Percentiles rank a stretch among this genome's conserved stretches.
These are phyloP conservation scores for Burhinus oedicnemus DNA, from an alignment of 2,113 vertebrate species.

Conservation along the genomic window DNA sequence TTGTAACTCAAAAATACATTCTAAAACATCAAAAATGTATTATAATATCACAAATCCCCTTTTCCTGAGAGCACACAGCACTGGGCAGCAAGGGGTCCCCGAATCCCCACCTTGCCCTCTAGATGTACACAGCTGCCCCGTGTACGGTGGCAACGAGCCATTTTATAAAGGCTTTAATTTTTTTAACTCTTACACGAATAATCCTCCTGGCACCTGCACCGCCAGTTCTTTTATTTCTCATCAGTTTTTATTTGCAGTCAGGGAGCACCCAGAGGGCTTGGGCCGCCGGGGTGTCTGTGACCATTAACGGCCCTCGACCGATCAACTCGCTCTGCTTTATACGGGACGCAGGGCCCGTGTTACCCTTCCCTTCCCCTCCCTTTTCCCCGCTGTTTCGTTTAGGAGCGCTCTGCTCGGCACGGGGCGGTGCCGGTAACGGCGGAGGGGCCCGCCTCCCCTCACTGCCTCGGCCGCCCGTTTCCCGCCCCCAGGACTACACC, in stretches of 20 bases:
- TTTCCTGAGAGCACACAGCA: neutral
- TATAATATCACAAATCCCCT: neutral
- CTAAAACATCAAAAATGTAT: neutral
- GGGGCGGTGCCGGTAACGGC: accelerated
- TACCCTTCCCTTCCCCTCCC: neutral
- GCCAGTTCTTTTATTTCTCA: neutral
- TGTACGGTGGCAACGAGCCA: accelerated
- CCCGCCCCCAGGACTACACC: neutral
- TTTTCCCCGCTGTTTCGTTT: accelerated
- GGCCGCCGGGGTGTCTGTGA: neutral
- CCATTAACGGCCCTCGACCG: accelerated
- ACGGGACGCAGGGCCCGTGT: accelerated
- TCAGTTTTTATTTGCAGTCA: neutral
- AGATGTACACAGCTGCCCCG: neutral
- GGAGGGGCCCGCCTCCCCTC: no score
- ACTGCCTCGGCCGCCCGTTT: accelerated
- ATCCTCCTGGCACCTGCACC: neutral
- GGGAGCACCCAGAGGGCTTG: neutral
- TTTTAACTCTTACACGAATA: neutral
- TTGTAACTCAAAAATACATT: neutral
- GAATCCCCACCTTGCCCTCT: no score
- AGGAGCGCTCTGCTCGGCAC: accelerated
- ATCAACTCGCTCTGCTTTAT: accelerated
- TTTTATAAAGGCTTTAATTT: neutral
- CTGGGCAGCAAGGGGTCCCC: neutral